These are phyloP conservation scores for Chroicocephalus ridibundus DNA, from an alignment of 2,113 vertebrate genomes.

Conservation along the genomic window DNA sequence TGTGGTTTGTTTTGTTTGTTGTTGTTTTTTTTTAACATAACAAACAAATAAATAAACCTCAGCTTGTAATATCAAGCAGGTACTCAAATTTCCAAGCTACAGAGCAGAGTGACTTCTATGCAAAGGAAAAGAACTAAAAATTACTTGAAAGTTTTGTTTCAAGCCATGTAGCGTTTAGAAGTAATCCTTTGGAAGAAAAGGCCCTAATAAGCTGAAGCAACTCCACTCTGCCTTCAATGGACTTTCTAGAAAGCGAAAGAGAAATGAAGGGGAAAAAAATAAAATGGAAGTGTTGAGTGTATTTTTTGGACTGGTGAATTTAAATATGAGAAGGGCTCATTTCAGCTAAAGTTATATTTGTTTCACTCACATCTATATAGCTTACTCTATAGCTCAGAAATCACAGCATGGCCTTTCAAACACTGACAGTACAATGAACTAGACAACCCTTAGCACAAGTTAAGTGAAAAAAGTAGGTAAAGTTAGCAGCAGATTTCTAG, in stretches of 20 bases:
- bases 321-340: neutral
- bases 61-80: neutral
- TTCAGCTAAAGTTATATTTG: neutral
- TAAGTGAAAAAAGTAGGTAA: neutral
- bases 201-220: neutral
- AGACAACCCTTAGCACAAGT: neutral
- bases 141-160: neutral
- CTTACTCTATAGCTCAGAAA: neutral
- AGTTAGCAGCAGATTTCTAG: neutral
- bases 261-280: neutral
- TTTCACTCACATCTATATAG: neutral
- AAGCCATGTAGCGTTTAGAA: neutral
- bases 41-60: neutral
- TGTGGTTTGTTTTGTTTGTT: neutral
- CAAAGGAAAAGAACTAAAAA: neutral
- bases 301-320: neutral
- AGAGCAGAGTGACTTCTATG: neutral
- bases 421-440: neutral
- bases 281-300: accelerated
- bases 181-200: neutral
- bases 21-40: neutral
- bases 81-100: neutral
- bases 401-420: neutral
- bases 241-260: neutral
- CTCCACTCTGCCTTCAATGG: neutral